Evolutionary conservation across 2,888 invertebrate species (phyloP).

Genomic region (Parelbella ahira): DNA sequence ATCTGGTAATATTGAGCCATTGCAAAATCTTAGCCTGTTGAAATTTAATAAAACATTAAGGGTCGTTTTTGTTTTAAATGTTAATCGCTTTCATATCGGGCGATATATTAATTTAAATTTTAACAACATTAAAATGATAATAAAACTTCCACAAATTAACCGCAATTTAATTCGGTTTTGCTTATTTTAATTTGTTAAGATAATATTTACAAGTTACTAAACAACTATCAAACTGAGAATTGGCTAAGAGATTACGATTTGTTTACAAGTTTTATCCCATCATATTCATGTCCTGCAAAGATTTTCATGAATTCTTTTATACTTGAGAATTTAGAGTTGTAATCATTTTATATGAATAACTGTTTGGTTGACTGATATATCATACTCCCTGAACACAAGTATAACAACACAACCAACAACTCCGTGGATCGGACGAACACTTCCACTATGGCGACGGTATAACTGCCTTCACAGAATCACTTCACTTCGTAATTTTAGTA

Average conservation of each 20-base stretch:
- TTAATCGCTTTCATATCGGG: too few species aligned
- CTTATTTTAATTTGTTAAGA: too few species aligned
- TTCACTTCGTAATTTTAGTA: conserved; percentile 29
- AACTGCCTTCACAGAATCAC: conserved; percentile 44
- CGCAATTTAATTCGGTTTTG: too few species aligned
- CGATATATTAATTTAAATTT: too few species aligned
- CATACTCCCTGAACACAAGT: conserved; percentile 62
- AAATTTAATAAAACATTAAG: conserved; percentile 27
- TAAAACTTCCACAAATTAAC: too few species aligned
- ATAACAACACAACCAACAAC: conserved; percentile 63
- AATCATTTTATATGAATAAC: conserved; percentile 34
- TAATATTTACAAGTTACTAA: conserved; percentile 10
- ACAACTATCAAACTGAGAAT: neutral
- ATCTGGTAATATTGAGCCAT: conserved; percentile 88
- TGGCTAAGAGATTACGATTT: conserved; percentile 35
- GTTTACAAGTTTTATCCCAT: conserved; percentile 43
- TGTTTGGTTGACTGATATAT: conserved; percentile 58
- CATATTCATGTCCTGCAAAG: too few species aligned
- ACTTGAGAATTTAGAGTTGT: too few species aligned
- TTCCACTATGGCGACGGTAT: conserved; percentile 69
- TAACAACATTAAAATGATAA: too few species aligned
- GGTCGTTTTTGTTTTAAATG: too few species aligned
- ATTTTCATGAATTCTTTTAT: too few species aligned
- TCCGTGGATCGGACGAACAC: conserved; percentile 60
- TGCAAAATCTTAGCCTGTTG: conserved; percentile 65